A percentile compares a stretch with the other conserved stretches of the same genome.
Conservation (phyloP, 2,888 invertebrate genomes). For the Tiliacea citrago region DNA sequence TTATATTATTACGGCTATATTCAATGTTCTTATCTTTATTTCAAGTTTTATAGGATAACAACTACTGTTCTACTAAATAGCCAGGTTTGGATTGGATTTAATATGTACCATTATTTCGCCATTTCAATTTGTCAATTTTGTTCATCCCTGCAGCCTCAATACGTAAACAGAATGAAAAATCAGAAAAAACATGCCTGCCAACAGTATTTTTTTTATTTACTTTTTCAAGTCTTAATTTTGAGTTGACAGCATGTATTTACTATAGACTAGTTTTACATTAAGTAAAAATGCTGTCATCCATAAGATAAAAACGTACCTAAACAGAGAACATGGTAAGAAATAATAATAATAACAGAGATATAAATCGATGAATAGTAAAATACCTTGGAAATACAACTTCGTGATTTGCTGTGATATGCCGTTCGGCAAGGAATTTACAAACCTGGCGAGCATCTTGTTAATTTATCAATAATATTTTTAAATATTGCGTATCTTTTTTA, state of each 20-base stretch:
- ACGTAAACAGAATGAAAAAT: slow-evolving; percentile 15
- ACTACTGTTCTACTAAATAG: background rate
- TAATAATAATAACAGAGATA: background rate
- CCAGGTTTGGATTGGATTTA: background rate
- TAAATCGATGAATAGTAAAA: slow-evolving; percentile 7
- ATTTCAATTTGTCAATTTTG: slow-evolving; percentile 13
- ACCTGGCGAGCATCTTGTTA: slow-evolving; percentile 89
- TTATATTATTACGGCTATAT: too few relatives aligned
- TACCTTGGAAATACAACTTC: slow-evolving; percentile 92
- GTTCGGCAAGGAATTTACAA: slow-evolving; percentile 91
- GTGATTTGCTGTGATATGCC: slow-evolving; percentile 91
- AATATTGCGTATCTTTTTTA: background rate
- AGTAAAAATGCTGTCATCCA: background rate
- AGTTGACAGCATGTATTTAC: background rate
- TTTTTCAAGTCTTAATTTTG: background rate
- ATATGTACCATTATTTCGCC: slow-evolving; percentile 9
- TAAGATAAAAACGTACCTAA: background rate
- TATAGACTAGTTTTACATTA: background rate
- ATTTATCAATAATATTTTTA: slow-evolving; percentile 5
- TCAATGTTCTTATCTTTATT: slow-evolving; percentile 17
- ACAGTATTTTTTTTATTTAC: background rate
- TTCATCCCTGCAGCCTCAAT: slow-evolving; percentile 27
- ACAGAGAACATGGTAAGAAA: background rate
- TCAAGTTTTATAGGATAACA: slow-evolving; percentile 6
- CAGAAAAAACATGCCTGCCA: background rate